These are phyloP conservation scores for Cranoglanis bouderius DNA, from an alignment of 2,113 vertebrate species.

Conservation along the genomic window DNA sequence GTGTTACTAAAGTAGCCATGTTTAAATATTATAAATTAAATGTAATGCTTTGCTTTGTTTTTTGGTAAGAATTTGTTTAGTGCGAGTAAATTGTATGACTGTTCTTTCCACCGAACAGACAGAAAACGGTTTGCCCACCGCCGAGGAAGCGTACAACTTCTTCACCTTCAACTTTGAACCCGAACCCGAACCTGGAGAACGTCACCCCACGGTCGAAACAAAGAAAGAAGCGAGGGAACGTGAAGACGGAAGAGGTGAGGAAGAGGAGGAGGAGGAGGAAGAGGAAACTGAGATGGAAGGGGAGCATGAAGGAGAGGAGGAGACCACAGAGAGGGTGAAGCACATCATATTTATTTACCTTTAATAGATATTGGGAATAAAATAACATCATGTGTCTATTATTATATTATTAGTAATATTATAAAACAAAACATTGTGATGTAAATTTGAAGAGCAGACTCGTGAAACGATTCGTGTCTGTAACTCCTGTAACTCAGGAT, in stretches of 20 bases:
- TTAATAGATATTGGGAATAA: neutral
- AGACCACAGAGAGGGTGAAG: slow-evolving; percentile 33
- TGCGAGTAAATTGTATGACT: neutral
- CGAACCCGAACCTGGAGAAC: slow-evolving; percentile 71
- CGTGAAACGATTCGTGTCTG: neutral
- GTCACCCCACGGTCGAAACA: slow-evolving; percentile 45
- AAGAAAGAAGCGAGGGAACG: slow-evolving; percentile 47
- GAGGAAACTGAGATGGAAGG: slow-evolving; percentile 58
- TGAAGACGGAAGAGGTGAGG: slow-evolving; percentile 43
- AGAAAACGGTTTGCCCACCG: slow-evolving; percentile 75
- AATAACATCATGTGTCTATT: neutral
- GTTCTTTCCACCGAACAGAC: slow-evolving; percentile 56
- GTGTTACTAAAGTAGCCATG: too few relatives aligned
- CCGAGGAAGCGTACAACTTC: slow-evolving; percentile 89
- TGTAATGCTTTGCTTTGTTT: neutral
- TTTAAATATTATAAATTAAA: too few relatives aligned
- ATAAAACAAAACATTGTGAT: neutral
- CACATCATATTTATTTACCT: neutral
- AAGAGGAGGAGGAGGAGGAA: slow-evolving; percentile 53
- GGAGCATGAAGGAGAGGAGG: slow-evolving; percentile 55
- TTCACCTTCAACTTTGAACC: slow-evolving; percentile 91
- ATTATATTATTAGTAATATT: too few relatives aligned
- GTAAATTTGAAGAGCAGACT: neutral
- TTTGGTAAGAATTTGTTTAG: neutral
- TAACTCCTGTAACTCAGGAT: slow-evolving; percentile 66